Evolutionary conservation across 2,797 vertebrate species (phyloP), one percentile per base, ranked within the genome.

Genomic region (Dendrocincla tyrannina): DNA sequence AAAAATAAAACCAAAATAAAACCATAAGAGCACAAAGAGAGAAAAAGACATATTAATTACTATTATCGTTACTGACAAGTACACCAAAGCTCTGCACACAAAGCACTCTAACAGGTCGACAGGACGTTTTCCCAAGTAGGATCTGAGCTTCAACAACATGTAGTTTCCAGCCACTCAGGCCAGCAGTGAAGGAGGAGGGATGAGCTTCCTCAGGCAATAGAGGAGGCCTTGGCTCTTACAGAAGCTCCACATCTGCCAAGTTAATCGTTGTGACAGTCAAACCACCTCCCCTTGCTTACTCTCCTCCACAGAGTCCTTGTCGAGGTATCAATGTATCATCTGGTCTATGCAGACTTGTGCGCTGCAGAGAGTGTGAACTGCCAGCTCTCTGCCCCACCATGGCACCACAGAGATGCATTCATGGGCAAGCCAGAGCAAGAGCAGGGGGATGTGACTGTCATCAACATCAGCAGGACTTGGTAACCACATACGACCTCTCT

Each of bases 41-140:
- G 13, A 74, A 80, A 70, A 87, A 64, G 84, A 83, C 72, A 47
- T 88, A 92, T 35, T 88, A 44, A 93, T 91, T 94, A 91, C 53
- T 82, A 44, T 86, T 73, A 86, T 78, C 35, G 67, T 69, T 93
- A 85, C 52, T 83, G 60, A 89, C 84, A 92, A 89, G 52, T 39
- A 60, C 2, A 1, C 41, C 60, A 79, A 85, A 91, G 55, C 56
- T 85, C 56, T 89, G 60, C 37, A 73, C 44, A 52, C 70, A 91
- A 89, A 95, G 49, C 35, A 59, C 12, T 62, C 73, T 91, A 23
- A 87, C 5, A 41, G 63, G 25, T 8, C 0, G 0, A 86, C 11
- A 74, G 25, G 25, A 85, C 19, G 47, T 84, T 55, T 86, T 75
- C 35, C 49, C 6, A 11, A 44, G 22, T 7, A 73, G 25, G 10